Conservation (phyloP, 2,888 invertebrate genomes). For the Acleris sparsana region DNA sequence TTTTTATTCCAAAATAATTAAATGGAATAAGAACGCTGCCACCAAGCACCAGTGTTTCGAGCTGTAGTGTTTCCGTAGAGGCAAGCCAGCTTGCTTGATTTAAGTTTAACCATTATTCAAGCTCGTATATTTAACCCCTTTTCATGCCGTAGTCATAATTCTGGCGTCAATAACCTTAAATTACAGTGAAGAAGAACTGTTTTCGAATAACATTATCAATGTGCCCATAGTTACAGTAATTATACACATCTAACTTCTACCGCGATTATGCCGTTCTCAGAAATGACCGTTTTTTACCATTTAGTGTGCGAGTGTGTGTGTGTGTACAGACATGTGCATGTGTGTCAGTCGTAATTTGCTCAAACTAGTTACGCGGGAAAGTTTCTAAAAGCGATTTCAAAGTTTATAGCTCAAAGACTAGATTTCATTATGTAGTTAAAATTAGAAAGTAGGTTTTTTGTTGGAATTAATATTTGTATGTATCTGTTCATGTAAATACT, state of each 20-base stretch:
- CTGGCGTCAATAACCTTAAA: too few relatives aligned
- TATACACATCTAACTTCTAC: neutral
- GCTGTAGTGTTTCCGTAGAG: too few relatives aligned
- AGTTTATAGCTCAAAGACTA: neutral
- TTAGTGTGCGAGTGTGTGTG: conserved; percentile 3
- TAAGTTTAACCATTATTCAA: too few relatives aligned
- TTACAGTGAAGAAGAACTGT: neutral
- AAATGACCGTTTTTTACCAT: conserved; percentile 5
- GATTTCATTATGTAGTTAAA: neutral
- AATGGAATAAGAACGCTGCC: too few relatives aligned
- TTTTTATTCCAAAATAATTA: too few relatives aligned
- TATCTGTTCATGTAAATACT: too few relatives aligned
- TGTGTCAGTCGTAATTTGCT: conserved; percentile 13
- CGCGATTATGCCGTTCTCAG: conserved; percentile 1
- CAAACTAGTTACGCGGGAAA: conserved; percentile 14
- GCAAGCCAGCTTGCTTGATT: too few relatives aligned
- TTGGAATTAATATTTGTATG: neutral
- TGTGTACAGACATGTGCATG: neutral
- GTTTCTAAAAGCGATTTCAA: conserved; percentile 1
- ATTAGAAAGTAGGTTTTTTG: neutral
- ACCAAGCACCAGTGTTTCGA: too few relatives aligned
- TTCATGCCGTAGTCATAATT: too few relatives aligned
- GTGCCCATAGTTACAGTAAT: neutral
- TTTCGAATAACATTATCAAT: neutral
- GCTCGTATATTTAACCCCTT: too few relatives aligned